These are phyloP conservation scores for Propsilocerus akamusi DNA, from an alignment of 1,140 invertebrate species.

Conservation along the genomic window DNA sequence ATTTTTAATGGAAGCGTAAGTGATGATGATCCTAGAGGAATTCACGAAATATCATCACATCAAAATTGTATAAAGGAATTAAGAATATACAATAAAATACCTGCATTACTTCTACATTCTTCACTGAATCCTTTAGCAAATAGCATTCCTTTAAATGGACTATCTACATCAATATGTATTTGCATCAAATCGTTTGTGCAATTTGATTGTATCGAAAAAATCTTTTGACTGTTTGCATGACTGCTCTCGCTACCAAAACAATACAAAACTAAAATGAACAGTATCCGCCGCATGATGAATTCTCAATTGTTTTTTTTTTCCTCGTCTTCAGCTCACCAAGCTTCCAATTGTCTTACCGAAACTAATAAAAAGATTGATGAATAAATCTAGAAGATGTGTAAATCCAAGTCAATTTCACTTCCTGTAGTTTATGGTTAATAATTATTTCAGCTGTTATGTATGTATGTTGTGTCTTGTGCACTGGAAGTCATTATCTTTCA, in stretches of 20 bases:
- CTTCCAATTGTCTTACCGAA: too few relatives aligned
- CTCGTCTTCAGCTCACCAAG: not conserved
- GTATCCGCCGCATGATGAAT: not conserved
- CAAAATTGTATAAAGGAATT: not conserved
- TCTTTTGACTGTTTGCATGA: constrained; percentile 4
- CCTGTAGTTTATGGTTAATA: too few relatives aligned
- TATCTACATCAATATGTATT: constrained; percentile 31
- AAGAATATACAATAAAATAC: not conserved
- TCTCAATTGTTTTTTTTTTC: constrained; percentile 1
- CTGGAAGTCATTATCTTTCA: too few relatives aligned
- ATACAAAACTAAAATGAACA: not conserved
- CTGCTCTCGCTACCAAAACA: not conserved
- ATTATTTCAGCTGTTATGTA: too few relatives aligned
- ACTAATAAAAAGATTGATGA: too few relatives aligned
- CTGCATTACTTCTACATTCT: constrained; percentile 36
- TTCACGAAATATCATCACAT: not conserved
- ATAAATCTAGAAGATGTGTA: too few relatives aligned
- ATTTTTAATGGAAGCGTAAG: constrained; percentile 30
- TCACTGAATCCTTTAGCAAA: constrained; percentile 50
- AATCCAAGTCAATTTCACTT: too few relatives aligned
- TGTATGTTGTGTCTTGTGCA: too few relatives aligned
- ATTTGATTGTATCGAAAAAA: constrained; percentile 21
- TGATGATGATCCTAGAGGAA: constrained; percentile 6
- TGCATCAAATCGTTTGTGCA: constrained; percentile 34
- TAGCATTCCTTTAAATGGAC: constrained; percentile 43